Evolutionary conservation across 1,140 invertebrate genomes (phyloP), one percentile per base, ranked within the genome.

Genomic region (Eumeta japonica): DNA sequence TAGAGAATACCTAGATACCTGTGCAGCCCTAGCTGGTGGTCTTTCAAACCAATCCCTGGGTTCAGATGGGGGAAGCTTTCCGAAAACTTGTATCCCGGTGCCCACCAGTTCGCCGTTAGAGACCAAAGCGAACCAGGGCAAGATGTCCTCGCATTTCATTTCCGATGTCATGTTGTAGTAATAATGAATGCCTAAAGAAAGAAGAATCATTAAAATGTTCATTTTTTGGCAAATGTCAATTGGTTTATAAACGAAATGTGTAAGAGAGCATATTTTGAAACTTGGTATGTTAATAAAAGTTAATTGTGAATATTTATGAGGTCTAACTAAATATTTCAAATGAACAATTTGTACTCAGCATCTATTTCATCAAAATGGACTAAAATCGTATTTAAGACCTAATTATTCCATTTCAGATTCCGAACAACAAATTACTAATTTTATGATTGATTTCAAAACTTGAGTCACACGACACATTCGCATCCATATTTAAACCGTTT

Each of bases 121-220:
- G 2, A 60, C 58, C 29, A 71, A 35, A 0, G 56, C 55, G 42
- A 75, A 76, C 60, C 66, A 75, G 9, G 67, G 68, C 11, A 70
- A 46, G 12, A 66, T 16, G 14, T 61, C 58, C 16, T 73, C 61
- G 47, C 73, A 76, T 4, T 55, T 60, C 42, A 57, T 54, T 3
- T 67, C 50, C 0, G 37, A 30, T 0, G 61, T 63, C 62, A 76
- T 66, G 37, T 71, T 70, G 50, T 74, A 73, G 45, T 72, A 62
- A 39, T 76, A 73, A 35, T 74, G 73, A 3, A 60, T 75, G 28
- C 73, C 70, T 74, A 46, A 29, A 39, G 30, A 35, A 7, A 11
- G n/a, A n/a, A n/a, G n/a, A n/a, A n/a, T n/a, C n/a, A n/a, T n/a
- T n/a, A n/a, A n/a, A n/a, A n/a, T n/a, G n/a, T n/a, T 24, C 7